Conservation (phyloP, 92 coral and sea anemone genomes). For the Nematostella vectensis region DNA sequence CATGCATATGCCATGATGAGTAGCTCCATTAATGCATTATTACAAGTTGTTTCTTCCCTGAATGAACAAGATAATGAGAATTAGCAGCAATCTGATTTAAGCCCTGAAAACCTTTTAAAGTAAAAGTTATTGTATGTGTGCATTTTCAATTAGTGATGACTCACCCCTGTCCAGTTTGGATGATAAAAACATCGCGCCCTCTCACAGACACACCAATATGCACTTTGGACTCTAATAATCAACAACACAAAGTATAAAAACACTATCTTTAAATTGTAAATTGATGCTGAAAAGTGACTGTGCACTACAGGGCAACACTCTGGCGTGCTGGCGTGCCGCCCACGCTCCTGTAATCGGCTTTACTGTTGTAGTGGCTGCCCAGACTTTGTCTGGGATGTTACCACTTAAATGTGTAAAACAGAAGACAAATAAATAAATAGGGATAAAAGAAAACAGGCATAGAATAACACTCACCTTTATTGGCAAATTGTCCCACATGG, state of each 20-base stretch:
- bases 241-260: neutral
- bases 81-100: neutral
- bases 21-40: constrained; percentile 92
- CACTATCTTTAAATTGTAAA: neutral
- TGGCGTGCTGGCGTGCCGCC: too few species aligned
- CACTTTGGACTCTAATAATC: constrained; percentile 76
- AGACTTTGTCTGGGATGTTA: neutral
- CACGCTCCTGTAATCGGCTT: too few species aligned
- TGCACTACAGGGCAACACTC: too few species aligned
- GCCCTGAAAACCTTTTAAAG: neutral
- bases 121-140: neutral
- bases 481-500: constrained; percentile 59
- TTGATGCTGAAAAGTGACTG: too few species aligned
- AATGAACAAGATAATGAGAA: neutral
- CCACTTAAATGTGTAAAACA: neutral
- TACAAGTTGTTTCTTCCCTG: constrained; percentile 77
- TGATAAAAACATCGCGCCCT: constrained; percentile 86
- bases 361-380: too few species aligned
- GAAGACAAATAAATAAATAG: neutral
- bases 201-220: constrained; percentile 80
- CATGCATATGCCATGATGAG: constrained; percentile 92
- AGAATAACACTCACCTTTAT: constrained; percentile 72
- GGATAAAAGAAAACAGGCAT: too few species aligned
- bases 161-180: constrained; percentile 98
- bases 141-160: too few species aligned